Conservation (phyloP, 2,888 invertebrate genomes). For the Listrodromus nycthemerus region DNA sequence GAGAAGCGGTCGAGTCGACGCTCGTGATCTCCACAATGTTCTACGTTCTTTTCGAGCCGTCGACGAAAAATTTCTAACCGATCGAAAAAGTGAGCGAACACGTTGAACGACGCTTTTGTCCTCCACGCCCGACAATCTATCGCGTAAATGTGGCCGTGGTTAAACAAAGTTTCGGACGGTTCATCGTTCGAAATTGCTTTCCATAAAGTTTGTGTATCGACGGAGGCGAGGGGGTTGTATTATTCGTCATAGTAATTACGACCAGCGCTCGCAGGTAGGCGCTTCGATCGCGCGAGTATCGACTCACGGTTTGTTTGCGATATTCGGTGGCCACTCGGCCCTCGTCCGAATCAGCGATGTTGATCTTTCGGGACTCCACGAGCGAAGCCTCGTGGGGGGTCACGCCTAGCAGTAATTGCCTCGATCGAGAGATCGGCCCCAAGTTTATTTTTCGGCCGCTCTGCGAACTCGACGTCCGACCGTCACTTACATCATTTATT, state of each 20-base stretch:
- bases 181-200: neutral
- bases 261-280: neutral
- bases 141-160: neutral
- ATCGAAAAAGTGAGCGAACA: neutral
- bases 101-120: neutral
- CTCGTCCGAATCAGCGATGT: constrained; percentile 1
- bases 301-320: constrained; percentile 14
- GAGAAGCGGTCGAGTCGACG: constrained; percentile 4
- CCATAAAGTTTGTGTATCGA: neutral
- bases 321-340: neutral
- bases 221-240: constrained; percentile 5
- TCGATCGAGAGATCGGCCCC: neutral
- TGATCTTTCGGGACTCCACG: neutral
- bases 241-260: neutral
- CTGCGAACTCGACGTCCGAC: neutral
- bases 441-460: constrained; percentile 7
- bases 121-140: neutral
- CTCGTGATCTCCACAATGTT: constrained; percentile 3
- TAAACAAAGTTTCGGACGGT: neutral
- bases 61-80: neutral
- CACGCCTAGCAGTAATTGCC: constrained; percentile 8
- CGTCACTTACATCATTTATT: constrained; percentile 72
- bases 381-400: constrained; percentile 9
- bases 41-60: neutral
- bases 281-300: neutral